Conservation (phyloP, 2,797 vertebrate species). For the Anguilla pacifica region DNA sequence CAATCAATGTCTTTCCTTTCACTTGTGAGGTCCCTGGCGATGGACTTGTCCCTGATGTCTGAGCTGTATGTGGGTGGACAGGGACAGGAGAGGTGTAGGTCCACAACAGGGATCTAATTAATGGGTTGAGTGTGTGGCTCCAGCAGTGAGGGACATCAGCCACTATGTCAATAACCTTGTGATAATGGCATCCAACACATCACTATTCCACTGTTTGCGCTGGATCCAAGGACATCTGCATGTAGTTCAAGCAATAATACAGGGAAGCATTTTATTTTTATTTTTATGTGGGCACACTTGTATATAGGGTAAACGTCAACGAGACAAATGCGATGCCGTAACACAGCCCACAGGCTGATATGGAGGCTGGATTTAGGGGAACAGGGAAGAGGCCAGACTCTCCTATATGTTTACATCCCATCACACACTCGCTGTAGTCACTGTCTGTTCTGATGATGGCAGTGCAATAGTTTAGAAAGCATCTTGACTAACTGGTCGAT, state of each 20-base stretch:
- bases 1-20: not conserved
- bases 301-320: not conserved
- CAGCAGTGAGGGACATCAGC: not conserved
- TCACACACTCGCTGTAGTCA: not conserved
- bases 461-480: not conserved
- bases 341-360: not conserved
- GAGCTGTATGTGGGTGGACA: not conserved
- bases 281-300: constrained; percentile 13
- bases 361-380: not conserved
- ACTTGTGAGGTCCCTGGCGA: not conserved
- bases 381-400: not conserved
- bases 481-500: not conserved
- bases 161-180: not conserved
- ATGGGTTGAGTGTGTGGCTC: not conserved
- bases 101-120: not conserved
- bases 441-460: not conserved
- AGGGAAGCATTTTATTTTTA: not conserved
- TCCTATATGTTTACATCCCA: not conserved
- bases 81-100: not conserved
- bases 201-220: not conserved
- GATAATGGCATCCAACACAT: not conserved
- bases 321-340: not conserved
- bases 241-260: constrained; percentile 15
- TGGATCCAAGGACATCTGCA: not conserved
- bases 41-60: not conserved